Evolutionary conservation across 2,797 vertebrate species (phyloP), one percentile per base, ranked within the genome.

Genomic region (Bothrops alternatus): DNA sequence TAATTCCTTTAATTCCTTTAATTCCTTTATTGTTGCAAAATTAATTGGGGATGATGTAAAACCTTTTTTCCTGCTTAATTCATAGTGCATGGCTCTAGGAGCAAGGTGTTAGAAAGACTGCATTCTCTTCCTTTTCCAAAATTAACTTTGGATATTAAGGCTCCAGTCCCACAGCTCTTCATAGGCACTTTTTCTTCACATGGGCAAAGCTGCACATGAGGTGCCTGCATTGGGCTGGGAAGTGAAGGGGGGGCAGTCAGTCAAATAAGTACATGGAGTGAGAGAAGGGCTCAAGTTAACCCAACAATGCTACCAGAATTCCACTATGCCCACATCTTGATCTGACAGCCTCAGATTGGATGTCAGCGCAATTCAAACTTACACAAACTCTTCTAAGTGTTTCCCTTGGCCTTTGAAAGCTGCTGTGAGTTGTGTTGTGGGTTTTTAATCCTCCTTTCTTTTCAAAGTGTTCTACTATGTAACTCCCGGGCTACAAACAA

Each of bases 401-500:
- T 91, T 91, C 28, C 25, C 56, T 95, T 94, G 89, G 85, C 92
- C 90, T 86, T 82, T 58, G 86, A 87, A 50, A 93, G 50, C 1
- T 26, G 11, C 37, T 85, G 90, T 89, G 92, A 14, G 93, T 86
- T 90, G 85, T 69, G 11, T n/a, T 69, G 85, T 53, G 86, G 61
- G 32, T 20, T 86, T 42, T 88, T 3, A 3, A n/a, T 23, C 1
- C 14, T 3, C 8, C 73, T 14, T 37, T 25, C 13, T 86, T 20
- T 63, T 53, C 16, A n/a, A 20, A 20, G 2, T 87, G 57, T 26
- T 87, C 55, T 91, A 93, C 6, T 32, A 0, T 0, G 4, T 73
- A 2, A 3, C 91, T 4, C 90, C 90, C 90, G 1, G 90, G 7
- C 25, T 87, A 93, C n/a, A 94, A 94, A 90, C 91, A 94, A 94